Evolutionary conservation across 1,140 invertebrate genomes (phyloP).

Genomic region (Acromyrmex echinatior): DNA sequence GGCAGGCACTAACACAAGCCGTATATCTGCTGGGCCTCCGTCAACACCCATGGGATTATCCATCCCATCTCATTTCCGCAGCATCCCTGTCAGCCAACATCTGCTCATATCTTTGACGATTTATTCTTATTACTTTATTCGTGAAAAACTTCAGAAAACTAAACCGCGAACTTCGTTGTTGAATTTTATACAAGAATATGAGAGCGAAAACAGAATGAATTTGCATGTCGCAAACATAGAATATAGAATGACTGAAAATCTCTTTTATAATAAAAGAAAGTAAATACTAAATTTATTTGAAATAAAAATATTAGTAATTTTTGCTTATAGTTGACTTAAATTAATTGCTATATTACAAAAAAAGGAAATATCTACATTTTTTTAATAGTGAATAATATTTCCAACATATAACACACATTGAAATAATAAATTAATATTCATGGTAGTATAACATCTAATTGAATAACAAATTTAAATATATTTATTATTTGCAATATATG

Average conservation of each 20-base stretch:
- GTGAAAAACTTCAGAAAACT: constrained; percentile 64
- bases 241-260: constrained; percentile 21
- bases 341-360: background rate
- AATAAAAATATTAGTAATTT: too few relatives aligned
- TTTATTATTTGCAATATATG: background rate
- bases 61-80: constrained; percentile 80
- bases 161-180: constrained; percentile 1
- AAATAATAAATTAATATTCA: constrained; percentile 23
- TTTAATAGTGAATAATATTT: constrained; percentile 29
- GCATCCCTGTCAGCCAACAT: constrained; percentile 81
- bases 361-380: background rate
- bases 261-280: background rate
- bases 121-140: constrained; percentile 82
- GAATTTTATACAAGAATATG: constrained; percentile 32
- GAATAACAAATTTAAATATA: background rate
- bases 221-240: constrained; percentile 37
- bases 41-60: constrained; percentile 82
- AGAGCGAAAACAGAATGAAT: constrained; percentile 10
- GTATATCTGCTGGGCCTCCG: constrained; percentile 77
- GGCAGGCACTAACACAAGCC: constrained; percentile 57
- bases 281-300: background rate
- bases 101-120: constrained; percentile 81
- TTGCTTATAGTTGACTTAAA: background rate
- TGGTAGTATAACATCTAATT: background rate
- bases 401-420: background rate